Base-by-base conservation (phyloP, 2,797 vertebrate species). In the Enteromius anoplus region DNA sequence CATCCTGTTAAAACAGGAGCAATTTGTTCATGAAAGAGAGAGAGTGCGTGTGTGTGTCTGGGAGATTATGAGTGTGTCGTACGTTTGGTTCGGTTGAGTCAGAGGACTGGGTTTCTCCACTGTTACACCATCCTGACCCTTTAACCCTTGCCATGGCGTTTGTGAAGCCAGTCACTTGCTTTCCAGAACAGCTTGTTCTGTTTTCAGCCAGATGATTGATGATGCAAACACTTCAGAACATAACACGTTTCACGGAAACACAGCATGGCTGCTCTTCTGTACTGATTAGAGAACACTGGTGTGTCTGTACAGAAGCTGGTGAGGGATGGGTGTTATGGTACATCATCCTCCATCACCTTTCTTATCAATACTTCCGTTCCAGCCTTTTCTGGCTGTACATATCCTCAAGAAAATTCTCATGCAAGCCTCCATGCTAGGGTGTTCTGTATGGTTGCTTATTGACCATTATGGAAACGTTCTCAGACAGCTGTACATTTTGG, bases 81-180 rank as follows among this genome's bases (percentile, higher is more conserved):
- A 75, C 15, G 53, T 55, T 72, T 62, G 55, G 26, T 29, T 32
- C 5, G 6, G n/a, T 81, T 51, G 45, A 83, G 55, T 75, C 70
- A 82, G 34, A 40, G 15, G 11, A n/a, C 26, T 19, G 15, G 76
- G 37, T 81, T 88, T 85, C 82, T 81, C 76, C 58, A 62, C 66
- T 70, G 69, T 86, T 85, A 75, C 81, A 81, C 14, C 26, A 85
- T 70, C 69, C 55, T 77, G 37, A 82, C 58, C 81, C 55, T 49
- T 85, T 78, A 34, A 88, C 29, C 76, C 40, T 75, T 45, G 51
- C 21, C 40, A 26, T 45, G 37, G 9, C 5, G 12, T 37, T 73
- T 55, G 17, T 49, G 60, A 75, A 75, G 68, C 73, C 17, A 66
- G 32, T 53, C 47, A n/a, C 65, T 45, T 49, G 45, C 10, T 75